Percentiles rank a stretch among this genome's conserved stretches.
Evolutionary conservation across 2,797 vertebrate species (phyloP).

Genomic region (Gephyroberyx darwinii): DNA sequence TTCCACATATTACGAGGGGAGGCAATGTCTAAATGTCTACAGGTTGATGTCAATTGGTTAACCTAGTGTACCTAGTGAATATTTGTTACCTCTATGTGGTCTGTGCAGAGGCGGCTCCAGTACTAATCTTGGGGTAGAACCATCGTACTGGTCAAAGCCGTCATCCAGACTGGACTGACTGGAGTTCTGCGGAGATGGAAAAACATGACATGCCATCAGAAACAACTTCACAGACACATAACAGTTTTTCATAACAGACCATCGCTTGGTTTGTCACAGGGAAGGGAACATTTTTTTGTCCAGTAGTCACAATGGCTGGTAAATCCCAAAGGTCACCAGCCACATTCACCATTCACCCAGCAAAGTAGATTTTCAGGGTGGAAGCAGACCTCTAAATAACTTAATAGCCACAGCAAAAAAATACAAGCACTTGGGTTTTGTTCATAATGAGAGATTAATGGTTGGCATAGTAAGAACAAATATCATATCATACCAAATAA

Average conservation of each 20-base stretch:
- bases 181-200: slow-evolving; percentile 73
- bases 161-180: slow-evolving; percentile 83
- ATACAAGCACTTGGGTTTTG: too few relatives aligned
- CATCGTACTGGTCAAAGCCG: slow-evolving; percentile 67
- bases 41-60: too few relatives aligned
- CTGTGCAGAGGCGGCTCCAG: slow-evolving; percentile 54
- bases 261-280: not conserved
- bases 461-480: too few relatives aligned
- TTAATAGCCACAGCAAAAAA: not conserved
- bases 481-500: too few relatives aligned
- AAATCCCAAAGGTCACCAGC: not conserved
- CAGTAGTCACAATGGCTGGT: not conserved
- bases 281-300: not conserved
- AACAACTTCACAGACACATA: not conserved
- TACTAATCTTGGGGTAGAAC: slow-evolving; percentile 40
- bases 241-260: too few relatives aligned
- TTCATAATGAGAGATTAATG: too few relatives aligned
- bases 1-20: too few relatives aligned
- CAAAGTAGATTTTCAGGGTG: too few relatives aligned
- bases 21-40: too few relatives aligned
- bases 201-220: not conserved
- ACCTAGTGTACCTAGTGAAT: not conserved
- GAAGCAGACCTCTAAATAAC: not conserved
- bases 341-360: too few relatives aligned
- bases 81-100: slow-evolving; percentile 70